phyloP scores from a whole-genome alignment of 2,113 vertebrate genomes.

The Carollia perspicillata region DNA sequence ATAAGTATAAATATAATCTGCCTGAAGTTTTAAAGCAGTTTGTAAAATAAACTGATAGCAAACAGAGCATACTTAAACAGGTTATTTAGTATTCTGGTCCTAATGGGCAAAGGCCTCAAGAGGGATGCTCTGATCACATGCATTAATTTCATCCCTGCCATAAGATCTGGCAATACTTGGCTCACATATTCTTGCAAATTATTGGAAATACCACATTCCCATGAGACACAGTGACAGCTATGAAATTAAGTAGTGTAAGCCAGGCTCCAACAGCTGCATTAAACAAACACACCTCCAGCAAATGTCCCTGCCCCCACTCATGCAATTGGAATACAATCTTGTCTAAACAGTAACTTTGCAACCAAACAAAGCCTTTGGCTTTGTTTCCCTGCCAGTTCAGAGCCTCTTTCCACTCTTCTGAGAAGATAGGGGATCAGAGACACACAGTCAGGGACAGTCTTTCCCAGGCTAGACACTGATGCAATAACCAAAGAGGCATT shows the following conservation, averaged over 20 bases:
- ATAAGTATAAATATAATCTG: neutral
- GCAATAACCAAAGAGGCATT: neutral
- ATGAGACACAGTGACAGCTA: slow-evolving; percentile 49
- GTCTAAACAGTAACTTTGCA: neutral
- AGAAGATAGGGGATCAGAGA: neutral
- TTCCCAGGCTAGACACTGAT: neutral
- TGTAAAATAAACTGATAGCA: slow-evolving; percentile 45
- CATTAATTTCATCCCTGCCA: slow-evolving; percentile 16
- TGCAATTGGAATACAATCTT: slow-evolving; percentile 24
- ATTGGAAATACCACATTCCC: slow-evolving; percentile 51
- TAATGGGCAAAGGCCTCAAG: slow-evolving; percentile 28
- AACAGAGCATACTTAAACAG: slow-evolving; percentile 22
- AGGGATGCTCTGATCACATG: neutral
- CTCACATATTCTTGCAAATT: slow-evolving; percentile 49
- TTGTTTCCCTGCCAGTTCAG: neutral
- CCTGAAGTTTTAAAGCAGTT: slow-evolving; percentile 28
- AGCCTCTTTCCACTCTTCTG: neutral
- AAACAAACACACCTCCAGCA: slow-evolving; percentile 63
- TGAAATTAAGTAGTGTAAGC: slow-evolving; percentile 52
- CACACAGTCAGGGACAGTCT: neutral
- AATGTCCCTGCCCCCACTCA: slow-evolving; percentile 28
- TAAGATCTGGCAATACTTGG: neutral
- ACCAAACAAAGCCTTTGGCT: neutral
- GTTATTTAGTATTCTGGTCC: slow-evolving; percentile 53
- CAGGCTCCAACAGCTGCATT: slow-evolving; percentile 50